Percentiles rank a stretch among this genome's conserved stretches.
These are phyloP conservation scores for Phymorhynchus buccinoides DNA, from an alignment of 1,140 invertebrate species.

Conservation along the genomic window DNA sequence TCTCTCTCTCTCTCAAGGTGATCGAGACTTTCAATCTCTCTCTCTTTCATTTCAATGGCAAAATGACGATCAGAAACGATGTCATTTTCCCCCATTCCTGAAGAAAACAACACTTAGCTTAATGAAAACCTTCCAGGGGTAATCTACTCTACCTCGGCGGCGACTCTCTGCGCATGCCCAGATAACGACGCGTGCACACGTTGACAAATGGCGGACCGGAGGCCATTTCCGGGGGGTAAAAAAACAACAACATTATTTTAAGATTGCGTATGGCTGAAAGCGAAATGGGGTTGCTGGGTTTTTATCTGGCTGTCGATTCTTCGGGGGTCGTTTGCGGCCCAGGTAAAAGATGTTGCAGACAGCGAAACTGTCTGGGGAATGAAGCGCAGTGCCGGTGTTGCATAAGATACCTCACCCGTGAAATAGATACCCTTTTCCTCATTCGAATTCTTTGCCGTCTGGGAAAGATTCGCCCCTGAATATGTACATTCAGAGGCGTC, in stretches of 20 bases:
- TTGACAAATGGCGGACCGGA: background rate
- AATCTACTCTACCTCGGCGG: background rate
- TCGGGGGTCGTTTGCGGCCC: background rate
- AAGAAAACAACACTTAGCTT: slow-evolving; percentile 1
- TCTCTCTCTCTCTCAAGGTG: background rate
- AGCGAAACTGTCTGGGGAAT: background rate
- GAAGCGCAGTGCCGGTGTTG: background rate
- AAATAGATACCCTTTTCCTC: no score
- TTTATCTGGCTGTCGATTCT: background rate
- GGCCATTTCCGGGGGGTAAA: no score
- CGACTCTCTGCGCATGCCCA: background rate
- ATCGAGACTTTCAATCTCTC: no score
- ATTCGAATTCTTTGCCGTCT: no score
- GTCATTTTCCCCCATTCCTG: background rate
- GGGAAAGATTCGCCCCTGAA: no score
- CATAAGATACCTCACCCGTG: no score
- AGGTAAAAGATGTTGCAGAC: background rate
- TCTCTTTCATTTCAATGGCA: slow-evolving; percentile 3
- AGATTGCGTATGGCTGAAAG: background rate
- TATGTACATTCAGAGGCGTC: no score
- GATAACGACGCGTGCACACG: background rate
- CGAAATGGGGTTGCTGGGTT: background rate
- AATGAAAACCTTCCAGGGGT: slow-evolving; percentile 2
- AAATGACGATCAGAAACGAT: background rate
- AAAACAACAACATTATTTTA: background rate